Conservation (phyloP, 2,797 vertebrate genomes). For the Xerus rutilus region DNA sequence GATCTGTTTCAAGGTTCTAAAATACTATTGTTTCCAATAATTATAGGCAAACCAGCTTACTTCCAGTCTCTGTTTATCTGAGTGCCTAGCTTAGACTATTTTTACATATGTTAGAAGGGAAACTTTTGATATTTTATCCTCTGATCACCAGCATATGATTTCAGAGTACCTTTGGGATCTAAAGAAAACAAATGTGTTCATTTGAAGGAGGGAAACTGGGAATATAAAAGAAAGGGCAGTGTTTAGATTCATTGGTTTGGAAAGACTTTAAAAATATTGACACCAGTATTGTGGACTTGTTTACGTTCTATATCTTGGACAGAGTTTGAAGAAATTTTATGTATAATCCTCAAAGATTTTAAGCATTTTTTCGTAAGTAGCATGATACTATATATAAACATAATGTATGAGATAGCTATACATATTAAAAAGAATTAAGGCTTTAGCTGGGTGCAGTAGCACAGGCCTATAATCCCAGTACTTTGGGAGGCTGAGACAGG, state of each 20-base stretch:
- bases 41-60: neutral
- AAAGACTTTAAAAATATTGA: conserved; percentile 62
- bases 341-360: neutral
- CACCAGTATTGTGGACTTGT: neutral
- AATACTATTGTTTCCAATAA: neutral
- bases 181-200: conserved; percentile 21
- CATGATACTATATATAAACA: conserved; percentile 13
- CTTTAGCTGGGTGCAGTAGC: neutral
- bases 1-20: conserved; percentile 1
- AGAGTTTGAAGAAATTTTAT: conserved; percentile 28
- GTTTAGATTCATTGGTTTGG: conserved; percentile 35
- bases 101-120: neutral
- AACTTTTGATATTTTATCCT: conserved; percentile 40
- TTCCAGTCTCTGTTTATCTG: neutral
- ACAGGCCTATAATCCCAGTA: too few species aligned
- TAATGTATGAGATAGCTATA: neutral
- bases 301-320: conserved; percentile 49
- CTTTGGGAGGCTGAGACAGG: too few species aligned
- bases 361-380: conserved; percentile 43
- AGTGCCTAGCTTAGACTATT: neutral
- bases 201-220: neutral
- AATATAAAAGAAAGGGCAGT: neutral
- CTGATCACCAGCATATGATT: neutral
- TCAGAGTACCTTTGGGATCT: neutral
- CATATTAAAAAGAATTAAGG: conserved; percentile 36